These are phyloP conservation scores for Atopsyche davidsoni DNA, from an alignment of 1,140 invertebrate species.

Conservation along the genomic window DNA sequence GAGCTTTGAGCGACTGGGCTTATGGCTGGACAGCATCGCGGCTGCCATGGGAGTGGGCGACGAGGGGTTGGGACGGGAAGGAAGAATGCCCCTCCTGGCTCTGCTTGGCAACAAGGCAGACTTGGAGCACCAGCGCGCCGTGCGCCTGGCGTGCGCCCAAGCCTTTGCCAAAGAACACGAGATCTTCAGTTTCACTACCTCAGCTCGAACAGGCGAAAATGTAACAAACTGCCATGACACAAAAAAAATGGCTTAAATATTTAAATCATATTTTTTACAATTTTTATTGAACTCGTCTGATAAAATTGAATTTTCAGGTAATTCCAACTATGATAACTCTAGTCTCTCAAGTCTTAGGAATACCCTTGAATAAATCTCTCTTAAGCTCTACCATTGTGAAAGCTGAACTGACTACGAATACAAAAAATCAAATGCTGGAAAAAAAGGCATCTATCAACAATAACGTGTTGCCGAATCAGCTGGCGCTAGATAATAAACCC, in stretches of 20 bases:
- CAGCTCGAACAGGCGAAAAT: slow-evolving; percentile 84
- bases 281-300: neutral
- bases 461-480: neutral
- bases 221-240: slow-evolving; percentile 47
- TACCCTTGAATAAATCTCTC: slow-evolving; percentile 30
- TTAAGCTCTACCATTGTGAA: slow-evolving; percentile 22
- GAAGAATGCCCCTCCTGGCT: slow-evolving; percentile 60
- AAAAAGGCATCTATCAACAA: slow-evolving; percentile 13
- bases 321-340: slow-evolving; percentile 38
- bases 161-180: slow-evolving; percentile 71
- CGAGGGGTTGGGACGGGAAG: too few species aligned
- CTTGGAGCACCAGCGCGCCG: slow-evolving; percentile 77
- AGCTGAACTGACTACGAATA: slow-evolving; percentile 22
- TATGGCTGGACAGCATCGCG: slow-evolving; percentile 59
- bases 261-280: neutral
- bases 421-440: slow-evolving; percentile 5
- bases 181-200: slow-evolving; percentile 69
- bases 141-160: slow-evolving; percentile 72
- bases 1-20: slow-evolving; percentile 71
- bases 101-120: slow-evolving; percentile 87
- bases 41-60: slow-evolving; percentile 32
- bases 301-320: slow-evolving; percentile 36
- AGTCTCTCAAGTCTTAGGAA: slow-evolving; percentile 36
- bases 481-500: slow-evolving; percentile 2
- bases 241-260: neutral